Evolutionary conservation across 2,113 vertebrate species (phyloP), one percentile per base, ranked within the genome.

Genomic region (Perca schrenkii): DNA sequence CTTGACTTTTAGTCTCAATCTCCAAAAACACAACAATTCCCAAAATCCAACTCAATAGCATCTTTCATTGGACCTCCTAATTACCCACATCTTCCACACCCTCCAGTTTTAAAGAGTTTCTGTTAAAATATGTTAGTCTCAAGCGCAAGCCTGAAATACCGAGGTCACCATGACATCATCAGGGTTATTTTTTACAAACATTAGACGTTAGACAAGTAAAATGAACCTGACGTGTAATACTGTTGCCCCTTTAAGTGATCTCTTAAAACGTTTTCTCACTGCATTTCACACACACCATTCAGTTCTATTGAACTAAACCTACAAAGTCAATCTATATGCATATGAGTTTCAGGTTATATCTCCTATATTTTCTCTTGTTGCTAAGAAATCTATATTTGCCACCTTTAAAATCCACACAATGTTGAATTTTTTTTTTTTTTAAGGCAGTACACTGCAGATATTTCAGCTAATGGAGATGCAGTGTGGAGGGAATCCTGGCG

Each of bases 391-490:
- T 31, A 47, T 50, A 22, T 52, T 21, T 54, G 12, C 22, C 49
- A 72, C 49, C 19, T 60, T 49, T 25, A 34, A 52, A 63, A 43
- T 25, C 12, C 21, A 46, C 31, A 58, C 15, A 21, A 57, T 3
- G n/a, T n/a, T 8, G 13, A 66, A 36, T 52, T 13, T 2, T 34
- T 34, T 34, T 11, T 43, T 50, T 14, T 28, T 58, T 43, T 57
- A 40, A 58, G 50, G 54, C 70, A 46, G 53, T 8, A 8, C 6
- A 17, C 17, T 28, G 50, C 43, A 69, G 58, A 19, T 54, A 28
- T 62, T 66, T 53, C 57, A 53, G 43, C 22, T 56, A 54, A 82
- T 34, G 47, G 64, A 78, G 74, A 57, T 4, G 47, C 53, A 73
- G 62, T 0, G 34, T 36, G 71, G 69, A 57, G 65, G 65, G 31